Evolutionary conservation across 2,797 vertebrate genomes (phyloP).

Genomic region (Nothura maculosa): DNA sequence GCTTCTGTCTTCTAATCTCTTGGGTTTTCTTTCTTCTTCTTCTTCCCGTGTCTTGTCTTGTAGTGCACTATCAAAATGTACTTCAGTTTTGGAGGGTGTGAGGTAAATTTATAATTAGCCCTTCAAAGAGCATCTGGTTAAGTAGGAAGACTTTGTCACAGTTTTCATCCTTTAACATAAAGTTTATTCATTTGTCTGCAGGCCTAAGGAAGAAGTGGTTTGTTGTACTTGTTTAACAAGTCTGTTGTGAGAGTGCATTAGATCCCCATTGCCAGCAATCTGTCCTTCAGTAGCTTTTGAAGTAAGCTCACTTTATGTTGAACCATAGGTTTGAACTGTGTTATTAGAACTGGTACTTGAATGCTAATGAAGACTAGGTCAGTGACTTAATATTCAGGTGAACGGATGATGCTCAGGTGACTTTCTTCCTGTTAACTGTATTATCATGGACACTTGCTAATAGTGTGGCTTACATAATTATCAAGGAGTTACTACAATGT

Average conservation of each 20-base stretch:
- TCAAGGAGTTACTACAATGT: neutral
- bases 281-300: neutral
- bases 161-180: neutral
- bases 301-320: slow-evolving; percentile 8
- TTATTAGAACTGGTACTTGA: neutral
- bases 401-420: neutral
- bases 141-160: neutral
- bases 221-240: neutral
- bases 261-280: neutral
- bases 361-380: neutral
- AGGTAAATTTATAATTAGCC: neutral
- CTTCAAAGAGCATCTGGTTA: neutral
- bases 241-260: fast-evolving
- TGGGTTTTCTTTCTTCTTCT: neutral
- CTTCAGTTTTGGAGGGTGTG: neutral
- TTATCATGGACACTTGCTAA: neutral
- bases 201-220: neutral
- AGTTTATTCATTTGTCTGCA: neutral
- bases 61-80: neutral
- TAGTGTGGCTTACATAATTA: neutral
- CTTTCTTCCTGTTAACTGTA: neutral
- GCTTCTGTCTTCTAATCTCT: neutral
- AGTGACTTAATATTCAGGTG: slow-evolving; percentile 1
- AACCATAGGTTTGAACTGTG: neutral
- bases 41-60: neutral